Base-by-base conservation (phyloP, 2,888 invertebrate genomes). In the Hipparchia semele region DNA sequence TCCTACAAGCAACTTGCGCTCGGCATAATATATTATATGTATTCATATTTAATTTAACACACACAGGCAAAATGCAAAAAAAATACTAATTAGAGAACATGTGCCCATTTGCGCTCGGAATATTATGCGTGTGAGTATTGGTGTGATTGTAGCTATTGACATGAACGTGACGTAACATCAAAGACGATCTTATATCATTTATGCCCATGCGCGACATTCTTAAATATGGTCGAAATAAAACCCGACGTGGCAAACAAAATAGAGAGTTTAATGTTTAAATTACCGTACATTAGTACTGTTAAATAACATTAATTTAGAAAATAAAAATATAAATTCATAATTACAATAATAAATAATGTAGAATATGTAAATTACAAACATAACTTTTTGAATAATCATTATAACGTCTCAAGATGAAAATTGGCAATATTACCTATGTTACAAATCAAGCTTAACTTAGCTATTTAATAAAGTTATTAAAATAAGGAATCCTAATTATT, bases 261-360 rank as follows among this genome's bases (percentile, higher is more conserved):
- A 70, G 58, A 70, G 58, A 70, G 58, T 73, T 73, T 73, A 73
- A 73, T 73, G 53, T 64, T 60, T 70, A 68, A 71, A 58, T 66
- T 62, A 56, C 56, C 56, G 46, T 86, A 85, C 78, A 86, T 87
- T 88, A 89, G 85, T 86, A 78, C 79, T 74, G 75, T 81, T 80
- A 80, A 39, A 79, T 80, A 79, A 70, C 62, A 74, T 72, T 73
- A 74, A 67, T 73, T 73, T 68, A 68, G 62, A 71, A 39, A 62
- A 13, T 70, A 56, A 68, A 65, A 64, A 49, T 10, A 49, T 23
- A n/a, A 12, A 12, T 51, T 64, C 9, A 64, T 49, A 51, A 65
- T 65, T 10, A 64, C 49, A 53, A 46, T 62, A 65, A 23, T 51
- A 13, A 65, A 53, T 10, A 51, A 12, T 53, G 13, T 9, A 53